phyloP scores from a whole-genome alignment of 2,797 vertebrate genomes.

The Antrozous pallidus region DNA sequence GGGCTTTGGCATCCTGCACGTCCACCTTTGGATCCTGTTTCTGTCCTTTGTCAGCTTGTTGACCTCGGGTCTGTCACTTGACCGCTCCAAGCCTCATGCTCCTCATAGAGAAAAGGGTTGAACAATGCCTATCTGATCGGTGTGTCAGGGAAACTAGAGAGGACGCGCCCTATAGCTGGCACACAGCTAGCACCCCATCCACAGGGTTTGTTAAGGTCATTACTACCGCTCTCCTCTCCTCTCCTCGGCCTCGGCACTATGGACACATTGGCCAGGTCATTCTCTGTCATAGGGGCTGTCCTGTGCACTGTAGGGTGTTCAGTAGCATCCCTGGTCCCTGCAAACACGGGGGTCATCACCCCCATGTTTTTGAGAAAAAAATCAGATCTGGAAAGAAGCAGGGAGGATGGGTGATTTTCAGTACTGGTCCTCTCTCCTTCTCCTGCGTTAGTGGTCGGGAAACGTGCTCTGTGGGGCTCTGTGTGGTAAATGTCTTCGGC shows the following conservation, averaged over 20 bases:
- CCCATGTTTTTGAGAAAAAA: neutral
- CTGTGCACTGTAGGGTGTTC: too few species aligned
- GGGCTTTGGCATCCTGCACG: rapidly evolving
- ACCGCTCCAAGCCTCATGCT: neutral
- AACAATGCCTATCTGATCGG: neutral
- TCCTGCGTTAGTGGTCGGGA: neutral
- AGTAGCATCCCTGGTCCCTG: too few species aligned
- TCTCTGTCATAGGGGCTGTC: too few species aligned
- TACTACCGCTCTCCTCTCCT: neutral
- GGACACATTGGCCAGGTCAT: too few species aligned
- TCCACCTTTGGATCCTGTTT: neutral
- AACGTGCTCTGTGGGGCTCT: neutral
- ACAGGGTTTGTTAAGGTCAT: neutral
- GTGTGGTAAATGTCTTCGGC: neutral
- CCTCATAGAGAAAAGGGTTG: neutral
- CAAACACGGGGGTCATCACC: neutral
- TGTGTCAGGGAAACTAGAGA: neutral
- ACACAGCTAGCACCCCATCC: too few species aligned
- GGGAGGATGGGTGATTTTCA: neutral
- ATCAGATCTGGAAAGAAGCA: neutral
- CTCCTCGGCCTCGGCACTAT: too few species aligned
- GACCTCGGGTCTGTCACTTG: neutral
- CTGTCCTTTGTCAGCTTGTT: neutral
- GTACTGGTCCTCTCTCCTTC: neutral
- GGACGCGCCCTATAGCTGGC: neutral